These are phyloP conservation scores for Rhinatrema bivittatum DNA, from an alignment of 2,797 vertebrate species.

Conservation along the genomic window DNA sequence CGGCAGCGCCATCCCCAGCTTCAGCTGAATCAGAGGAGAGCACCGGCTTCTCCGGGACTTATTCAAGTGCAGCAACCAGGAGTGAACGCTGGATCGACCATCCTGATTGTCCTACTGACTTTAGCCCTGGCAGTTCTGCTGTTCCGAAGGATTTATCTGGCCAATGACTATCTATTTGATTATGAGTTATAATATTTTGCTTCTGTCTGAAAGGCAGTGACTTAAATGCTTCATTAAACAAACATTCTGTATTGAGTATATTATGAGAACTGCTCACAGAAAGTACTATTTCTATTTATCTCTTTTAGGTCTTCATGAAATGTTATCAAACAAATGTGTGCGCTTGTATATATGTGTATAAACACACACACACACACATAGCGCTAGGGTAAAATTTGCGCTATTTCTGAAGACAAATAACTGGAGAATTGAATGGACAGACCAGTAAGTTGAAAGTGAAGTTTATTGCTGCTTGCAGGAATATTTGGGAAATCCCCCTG, in stretches of 20 bases:
- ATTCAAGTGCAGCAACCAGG: slow-evolving; percentile 53
- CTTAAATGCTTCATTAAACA: slow-evolving; percentile 38
- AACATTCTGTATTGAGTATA: slow-evolving; percentile 51
- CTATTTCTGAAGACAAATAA: too few relatives aligned
- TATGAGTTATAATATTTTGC: slow-evolving; percentile 71
- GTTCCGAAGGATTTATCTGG: slow-evolving; percentile 87
- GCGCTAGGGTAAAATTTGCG: slow-evolving; percentile 16
- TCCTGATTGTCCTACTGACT: slow-evolving; percentile 83
- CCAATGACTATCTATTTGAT: slow-evolving; percentile 87
- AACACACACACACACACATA: too few relatives aligned
- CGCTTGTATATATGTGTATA: too few relatives aligned
- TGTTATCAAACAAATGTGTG: slow-evolving; percentile 36
- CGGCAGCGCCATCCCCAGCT: slow-evolving; percentile 80
- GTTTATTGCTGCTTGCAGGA: too few relatives aligned
- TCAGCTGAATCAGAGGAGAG: slow-evolving; percentile 58
- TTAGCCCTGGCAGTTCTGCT: slow-evolving; percentile 85
- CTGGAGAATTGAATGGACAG: slow-evolving; percentile 5
- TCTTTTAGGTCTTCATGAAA: slow-evolving; percentile 30
- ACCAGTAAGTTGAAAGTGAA: slow-evolving; percentile 3
- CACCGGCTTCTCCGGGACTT: slow-evolving; percentile 49
- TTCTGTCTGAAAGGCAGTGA: slow-evolving; percentile 25
- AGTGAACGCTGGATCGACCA: slow-evolving; percentile 63
- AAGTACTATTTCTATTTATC: slow-evolving; percentile 51
- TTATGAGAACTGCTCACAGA: slow-evolving; percentile 58
- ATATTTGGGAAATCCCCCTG: too few relatives aligned